Evolutionary conservation across 1,140 invertebrate genomes (phyloP), one percentile per base, ranked within the genome.

Genomic region (Asbolus verrucosus): DNA sequence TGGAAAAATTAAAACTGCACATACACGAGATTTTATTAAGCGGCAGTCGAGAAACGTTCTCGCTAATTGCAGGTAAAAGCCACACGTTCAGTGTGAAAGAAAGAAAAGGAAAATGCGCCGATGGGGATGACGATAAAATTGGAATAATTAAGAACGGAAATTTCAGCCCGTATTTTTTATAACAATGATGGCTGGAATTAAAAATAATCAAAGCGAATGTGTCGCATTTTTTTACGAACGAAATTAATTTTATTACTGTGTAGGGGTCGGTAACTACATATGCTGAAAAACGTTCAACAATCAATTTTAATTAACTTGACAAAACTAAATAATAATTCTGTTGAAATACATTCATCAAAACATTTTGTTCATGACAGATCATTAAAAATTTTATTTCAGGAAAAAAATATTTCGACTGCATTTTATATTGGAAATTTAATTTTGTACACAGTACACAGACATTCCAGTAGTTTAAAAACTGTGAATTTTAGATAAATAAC

Each of bases 1-100:
- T 62, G 59, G 27, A 62, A 39, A 62, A 62, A 62, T 62, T 62
- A 62, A 62, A 62, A 62, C 36, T 62, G 59, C 59, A 62, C 36
- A 62, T 62, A 54, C 46, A 54, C 46, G 46, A 27, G 46, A 54
- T 54, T 54, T 54, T 54, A 54, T 54, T 54, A 54, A 54, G 46
- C 46, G 46, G 46, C 46, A 54, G 46, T 54, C 9, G 19, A 54
- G 46, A 54, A 54, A 54, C 46, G 46, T 54, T 54, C 18, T 16
- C 21, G 46, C 46, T 54, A 54, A 54, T 54, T 54, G 46, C 46
- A 54, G 24, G 46, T 54, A 54, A 54, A 54, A 54, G 46, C 21
- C 46, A 54, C 46, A 54, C 27, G n/a, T n/a, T n/a, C n/a, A 54
- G 27, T 27, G 46, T 11, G 46, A 54, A 24, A 54, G 46, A 54